Conservation (phyloP, 2,113 vertebrate genomes). For the Cinclus mexicanus region DNA sequence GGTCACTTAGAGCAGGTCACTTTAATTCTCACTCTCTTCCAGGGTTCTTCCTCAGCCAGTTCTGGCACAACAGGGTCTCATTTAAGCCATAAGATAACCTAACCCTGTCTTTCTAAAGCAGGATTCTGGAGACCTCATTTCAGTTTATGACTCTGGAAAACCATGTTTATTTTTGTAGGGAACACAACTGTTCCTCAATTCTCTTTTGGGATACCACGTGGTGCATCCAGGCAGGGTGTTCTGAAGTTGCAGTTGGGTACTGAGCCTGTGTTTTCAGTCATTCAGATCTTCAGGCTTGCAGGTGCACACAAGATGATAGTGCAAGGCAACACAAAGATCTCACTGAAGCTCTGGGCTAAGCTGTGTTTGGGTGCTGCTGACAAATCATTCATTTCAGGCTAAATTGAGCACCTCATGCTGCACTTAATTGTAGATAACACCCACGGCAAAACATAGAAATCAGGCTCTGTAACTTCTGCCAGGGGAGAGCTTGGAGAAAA, state of each 20-base stretch:
- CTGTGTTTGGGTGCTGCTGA: not conserved
- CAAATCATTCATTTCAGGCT: not conserved
- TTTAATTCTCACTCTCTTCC: not conserved
- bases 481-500: not conserved
- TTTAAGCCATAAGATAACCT: not conserved
- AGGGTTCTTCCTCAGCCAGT: not conserved
- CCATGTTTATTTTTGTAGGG: not conserved
- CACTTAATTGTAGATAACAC: not conserved
- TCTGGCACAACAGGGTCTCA: accelerated
- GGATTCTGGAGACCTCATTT: not conserved
- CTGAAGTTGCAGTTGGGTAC: accelerated
- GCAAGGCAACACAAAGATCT: not conserved
- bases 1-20: not conserved
- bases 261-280: not conserved
- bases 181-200: not conserved
- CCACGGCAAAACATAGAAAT: not conserved
- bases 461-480: not conserved
- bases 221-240: not conserved
- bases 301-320: not conserved
- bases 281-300: not conserved
- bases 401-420: not conserved
- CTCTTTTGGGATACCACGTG: accelerated
- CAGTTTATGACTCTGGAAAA: not conserved
- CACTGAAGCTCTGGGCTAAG: not conserved
- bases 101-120: not conserved